Base-by-base conservation (phyloP, 1,140 invertebrate species). In the Microplitis mediator region DNA sequence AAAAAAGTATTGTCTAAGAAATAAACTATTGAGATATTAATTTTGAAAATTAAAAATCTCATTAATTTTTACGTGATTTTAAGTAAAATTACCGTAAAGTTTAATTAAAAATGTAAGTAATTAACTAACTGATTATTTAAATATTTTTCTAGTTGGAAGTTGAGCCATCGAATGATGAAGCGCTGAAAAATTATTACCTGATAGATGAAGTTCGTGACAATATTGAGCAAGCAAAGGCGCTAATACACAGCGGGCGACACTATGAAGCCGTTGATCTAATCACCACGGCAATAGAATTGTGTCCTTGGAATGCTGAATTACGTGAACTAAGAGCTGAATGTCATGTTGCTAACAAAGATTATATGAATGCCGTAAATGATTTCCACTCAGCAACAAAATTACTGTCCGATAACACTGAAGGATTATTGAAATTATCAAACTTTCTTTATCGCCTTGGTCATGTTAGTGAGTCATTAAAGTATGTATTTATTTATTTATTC, bases 391-490 rank as follows among this genome's bases (percentile, higher is more conserved):
- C 96, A 4, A 97, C 97, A 13, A 96, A 97, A 81, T 88, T 99
- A 39, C 90, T 93, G 54, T 91, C 93, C 67, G 98, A 99, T 86
- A 97, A 97, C 80, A 98, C 97, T 0, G 91, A 92, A 66, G 96
- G 95, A 0, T 97, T 92, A 85, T 92, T 92, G 69, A 94, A 95
- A 76, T 89, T 99, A 0, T 92, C 96, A 35, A 86, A 89, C 51
- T 85, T 99, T 52, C 90, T 97, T 51, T 99, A 99, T 87, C 89
- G 92, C 76, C 89, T 98, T 62, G 98, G 98, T 9, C 94, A 98
- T 77, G 94, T 96, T 39, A 93, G 95, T 14, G 95, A 98, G 81
- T 91, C 97, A 6, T 87, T 99, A 32, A 94, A 92, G 93, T 95
- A 89, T 88, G 88, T 87, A 45, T 58, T 45, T 56, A 45, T 60